These are phyloP conservation scores for Anomalospiza imberbis DNA, from an alignment of 2,797 vertebrate species.

Conservation along the genomic window DNA sequence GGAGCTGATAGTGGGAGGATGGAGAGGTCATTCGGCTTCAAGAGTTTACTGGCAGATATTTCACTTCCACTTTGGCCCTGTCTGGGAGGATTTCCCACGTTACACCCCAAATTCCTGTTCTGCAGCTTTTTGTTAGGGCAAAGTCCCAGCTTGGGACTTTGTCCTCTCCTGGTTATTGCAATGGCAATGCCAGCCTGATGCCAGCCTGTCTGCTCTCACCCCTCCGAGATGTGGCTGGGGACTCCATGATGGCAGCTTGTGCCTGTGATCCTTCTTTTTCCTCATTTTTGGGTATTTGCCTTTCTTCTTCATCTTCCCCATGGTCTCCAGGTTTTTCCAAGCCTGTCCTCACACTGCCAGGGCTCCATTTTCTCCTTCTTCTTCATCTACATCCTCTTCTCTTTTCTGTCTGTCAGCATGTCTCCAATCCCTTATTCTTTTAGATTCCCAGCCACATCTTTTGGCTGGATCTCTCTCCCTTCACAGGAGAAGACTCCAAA, in stretches of 20 bases:
- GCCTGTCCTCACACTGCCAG: neutral
- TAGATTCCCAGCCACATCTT: neutral
- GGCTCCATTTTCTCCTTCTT: neutral
- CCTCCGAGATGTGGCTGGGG: neutral
- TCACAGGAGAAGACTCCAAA: neutral
- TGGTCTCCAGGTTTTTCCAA: neutral
- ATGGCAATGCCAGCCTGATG: neutral
- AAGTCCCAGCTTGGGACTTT: neutral
- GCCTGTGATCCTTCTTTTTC: neutral
- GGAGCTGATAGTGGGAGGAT: neutral
- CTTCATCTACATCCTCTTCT: neutral
- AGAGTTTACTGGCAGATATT: neutral
- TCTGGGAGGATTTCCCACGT: neutral
- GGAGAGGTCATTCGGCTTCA: neutral
- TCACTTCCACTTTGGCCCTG: neutral
- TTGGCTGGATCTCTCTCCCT: neutral
- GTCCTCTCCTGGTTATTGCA: neutral
- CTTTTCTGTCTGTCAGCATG: neutral
- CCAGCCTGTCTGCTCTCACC: neutral
- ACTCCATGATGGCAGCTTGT: neutral
- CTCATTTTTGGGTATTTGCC: neutral
- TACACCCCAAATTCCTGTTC: neutral
- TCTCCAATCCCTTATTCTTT: neutral
- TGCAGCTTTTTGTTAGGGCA: accelerated
- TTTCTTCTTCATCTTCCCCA: neutral